Evolutionary conservation across 2,888 invertebrate species (phyloP), one percentile per base, ranked within the genome.

Genomic region (Cheilosia scutellata): DNA sequence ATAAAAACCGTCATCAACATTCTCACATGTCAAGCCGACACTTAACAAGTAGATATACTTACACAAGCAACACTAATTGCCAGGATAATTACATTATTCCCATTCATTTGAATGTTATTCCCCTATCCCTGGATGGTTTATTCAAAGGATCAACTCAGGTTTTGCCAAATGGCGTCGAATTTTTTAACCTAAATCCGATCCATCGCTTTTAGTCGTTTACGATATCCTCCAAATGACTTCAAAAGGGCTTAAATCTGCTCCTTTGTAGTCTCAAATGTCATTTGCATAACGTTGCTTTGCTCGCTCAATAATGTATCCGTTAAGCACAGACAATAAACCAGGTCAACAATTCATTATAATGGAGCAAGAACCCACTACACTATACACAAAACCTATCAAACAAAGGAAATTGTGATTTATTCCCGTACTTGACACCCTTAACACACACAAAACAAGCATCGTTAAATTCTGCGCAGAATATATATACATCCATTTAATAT

Each of bases 381-480:
- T 62, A 20, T 20, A 72, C 71, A 72, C 53, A 51, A 65, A 70
- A 74, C 49, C 74, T 55, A 70, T 80, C 60, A 68, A 79, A 84
- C 84, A 80, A 84, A 84, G 84, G 84, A 84, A 84, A 80, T 80
- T 84, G 84, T 80, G 84, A 84, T 80, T 80, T 84, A 84, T 84
- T 80, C 80, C 75, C 75, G 80, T 80, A 80, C 84, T 84, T 80
- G 84, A 84, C 84, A 80, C 84, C 84, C 75, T 84, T 84, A 60
- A 65, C 70, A 74, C 57, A 82, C 60, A 75, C 75, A 70, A 70
- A 79, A 79, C 77, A 77, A 55, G 62, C 55, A 77, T 60, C 70
- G 53, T 65, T 75, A 80, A 60, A 66, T 63, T 63, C 49, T 79
- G 63, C 57, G 57, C 68, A 42, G 29, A 60, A 53, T 57, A 68